phyloP scores from a whole-genome alignment of 1,140 invertebrate genomes.

The Drosophila eugracilis region DNA sequence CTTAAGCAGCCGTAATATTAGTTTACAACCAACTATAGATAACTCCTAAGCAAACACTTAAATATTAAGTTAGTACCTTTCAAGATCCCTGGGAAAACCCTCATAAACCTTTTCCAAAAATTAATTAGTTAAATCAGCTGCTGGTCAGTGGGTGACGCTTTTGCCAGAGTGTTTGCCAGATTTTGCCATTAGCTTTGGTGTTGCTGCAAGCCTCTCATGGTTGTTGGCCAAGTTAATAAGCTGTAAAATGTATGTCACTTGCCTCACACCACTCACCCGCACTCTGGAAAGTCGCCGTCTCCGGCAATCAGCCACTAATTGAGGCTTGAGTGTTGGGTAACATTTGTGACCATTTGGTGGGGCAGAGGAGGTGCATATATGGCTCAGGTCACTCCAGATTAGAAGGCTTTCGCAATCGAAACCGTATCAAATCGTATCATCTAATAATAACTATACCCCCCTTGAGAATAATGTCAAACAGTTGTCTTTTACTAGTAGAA shows the following conservation, averaged over 20 bases:
- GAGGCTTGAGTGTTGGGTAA: conserved; percentile 61
- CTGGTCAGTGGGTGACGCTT: conserved; percentile 5
- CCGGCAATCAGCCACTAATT: conserved; percentile 66
- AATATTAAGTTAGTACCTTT: not conserved
- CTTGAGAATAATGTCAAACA: not conserved
- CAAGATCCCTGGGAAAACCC: not conserved
- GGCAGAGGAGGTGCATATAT: not conserved
- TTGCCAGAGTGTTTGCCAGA: conserved; percentile 43
- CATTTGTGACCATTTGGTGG: conserved; percentile 25
- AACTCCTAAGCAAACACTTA: not conserved
- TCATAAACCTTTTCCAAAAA: not conserved
- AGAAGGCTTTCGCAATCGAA: conserved; percentile 4
- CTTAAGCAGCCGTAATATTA: not conserved
- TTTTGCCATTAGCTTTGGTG: conserved; percentile 39
- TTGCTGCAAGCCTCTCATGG: conserved; percentile 36
- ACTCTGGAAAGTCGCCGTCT: conserved; percentile 8
- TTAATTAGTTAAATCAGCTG: conserved; percentile 6
- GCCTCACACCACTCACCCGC: conserved; percentile 28
- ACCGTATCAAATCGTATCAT: not conserved
- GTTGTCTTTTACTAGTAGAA: not conserved
- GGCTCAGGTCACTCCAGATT: conserved; percentile 18
- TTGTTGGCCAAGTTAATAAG: conserved; percentile 81
- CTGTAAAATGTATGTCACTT: conserved; percentile 83
- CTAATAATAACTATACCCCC: conserved; percentile 2
- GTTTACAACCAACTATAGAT: not conserved